Base-by-base conservation (phyloP, 2,113 vertebrate genomes). In the Callipepla squamata region DNA sequence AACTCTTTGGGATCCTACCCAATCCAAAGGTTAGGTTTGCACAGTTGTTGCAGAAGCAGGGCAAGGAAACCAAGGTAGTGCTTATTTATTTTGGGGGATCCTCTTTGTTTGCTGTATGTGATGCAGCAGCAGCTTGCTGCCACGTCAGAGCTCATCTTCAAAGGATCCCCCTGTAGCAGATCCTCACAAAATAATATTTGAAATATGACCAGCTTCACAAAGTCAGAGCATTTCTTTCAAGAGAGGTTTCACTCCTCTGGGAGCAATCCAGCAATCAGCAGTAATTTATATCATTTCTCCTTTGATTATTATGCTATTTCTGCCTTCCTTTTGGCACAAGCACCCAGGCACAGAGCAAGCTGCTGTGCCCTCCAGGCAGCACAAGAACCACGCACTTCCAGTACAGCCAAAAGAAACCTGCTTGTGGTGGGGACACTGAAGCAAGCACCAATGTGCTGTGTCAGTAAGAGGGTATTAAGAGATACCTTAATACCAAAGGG, bases 21-120 rank as follows among this genome's bases (percentile, higher is more conserved):
- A 55, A 85, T 92, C 55, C 89, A 97, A 96, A 96, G 95, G 94
- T 94, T 77, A 62, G 9, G 22, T 95, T 97, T 97, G 57, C 66
- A 51, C 17, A 93, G 61, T 44, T 82, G 15, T 79, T 92, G 65
- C 93, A 85, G 77, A 95, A 80, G 53, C 92, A 55, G 26, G 48
- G 7, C 42, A 90, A 7, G 28, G 77, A 92, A 80, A 13, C 1
- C 87, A 88, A 61, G 32, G 55, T 5, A 85, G 34, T 0, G 0
- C 42, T 59, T 95, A 63, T 77, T 94, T 91, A 55, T 45, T 84
- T 76, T 63, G 76, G 66, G 34, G n/a, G 13, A 70, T 80, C 59
- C 42, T 65, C 75, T 88, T 53, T 85, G 67, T 93, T 94, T 94
- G 72, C 62, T 77, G 25, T 66, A 8, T 36, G 83, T 63, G 78